Base-by-base conservation (phyloP, 2,797 vertebrate species). In the Myripristis murdjan region DNA sequence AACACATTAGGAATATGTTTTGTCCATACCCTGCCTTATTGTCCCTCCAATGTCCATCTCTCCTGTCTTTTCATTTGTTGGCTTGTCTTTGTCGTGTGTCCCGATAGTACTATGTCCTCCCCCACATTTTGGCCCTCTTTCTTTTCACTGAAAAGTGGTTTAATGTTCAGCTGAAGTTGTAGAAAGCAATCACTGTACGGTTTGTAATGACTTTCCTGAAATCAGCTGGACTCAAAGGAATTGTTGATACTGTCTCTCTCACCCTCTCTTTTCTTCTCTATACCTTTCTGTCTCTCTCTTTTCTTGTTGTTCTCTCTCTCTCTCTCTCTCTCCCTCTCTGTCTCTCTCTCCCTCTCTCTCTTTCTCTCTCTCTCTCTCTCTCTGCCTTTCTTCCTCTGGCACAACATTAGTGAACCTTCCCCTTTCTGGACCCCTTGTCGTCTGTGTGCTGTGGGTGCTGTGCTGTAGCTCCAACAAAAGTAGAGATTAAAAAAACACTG, bases 371-470 rank as follows among this genome's bases (percentile, higher is more conserved):
- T n/a, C n/a, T n/a, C n/a, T n/a, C n/a, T n/a, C n/a, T n/a, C n/a
- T n/a, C n/a, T n/a, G n/a, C n/a, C n/a, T n/a, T n/a, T 89, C 70
- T 79, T 79, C 77, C 73, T 85, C 83, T 89, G 88, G 91, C 91
- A 92, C 91, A 92, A 91, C 88, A 85, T 90, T 92, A 91, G 84
- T 84, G 80, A 86, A 77, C 41, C 66, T n/a, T 47, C 64, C 65
- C 35, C 33, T 83, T 75, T 86, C 85, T 89, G 81, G 89, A 86
- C 56, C 82, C 81, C 82, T 87, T 80, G 87, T 94, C 37, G 87
- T 94, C 87, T 84, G 80, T 93, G 92, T 94, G 89, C 91, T 88
- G 92, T 95, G 90, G 90, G 92, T 95, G 92, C 93, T 87, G 93
- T 95, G 93, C 85, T 86, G 93, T 95, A 93, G 89, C 91, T 93